phyloP scores from a whole-genome alignment of 1,140 invertebrate species.

The Microplitis demolitor region DNA sequence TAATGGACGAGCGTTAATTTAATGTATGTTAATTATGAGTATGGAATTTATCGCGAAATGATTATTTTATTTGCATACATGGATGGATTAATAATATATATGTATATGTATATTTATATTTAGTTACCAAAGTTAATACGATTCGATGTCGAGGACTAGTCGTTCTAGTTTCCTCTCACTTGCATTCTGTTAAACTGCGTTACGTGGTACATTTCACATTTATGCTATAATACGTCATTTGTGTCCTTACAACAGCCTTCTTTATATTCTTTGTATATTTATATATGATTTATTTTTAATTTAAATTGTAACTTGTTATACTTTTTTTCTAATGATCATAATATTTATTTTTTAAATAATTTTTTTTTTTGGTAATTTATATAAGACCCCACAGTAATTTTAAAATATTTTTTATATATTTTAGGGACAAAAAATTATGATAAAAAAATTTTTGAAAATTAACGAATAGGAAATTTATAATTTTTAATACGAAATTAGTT shows the following conservation, averaged over 20 bases:
- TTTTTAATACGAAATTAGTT: no score
- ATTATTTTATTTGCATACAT: not conserved
- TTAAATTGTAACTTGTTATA: no score
- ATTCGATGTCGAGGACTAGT: constrained; percentile 17
- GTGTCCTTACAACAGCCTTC: not conserved
- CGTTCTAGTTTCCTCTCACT: constrained; percentile 32
- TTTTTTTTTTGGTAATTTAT: no score
- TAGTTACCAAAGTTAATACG: not conserved
- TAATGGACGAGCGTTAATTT: not conserved
- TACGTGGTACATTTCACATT: not conserved
- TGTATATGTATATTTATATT: not conserved
- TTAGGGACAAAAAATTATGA: no score
- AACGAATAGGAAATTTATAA: no score
- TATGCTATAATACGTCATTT: not conserved
- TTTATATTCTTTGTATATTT: not conserved
- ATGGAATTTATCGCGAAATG: not conserved
- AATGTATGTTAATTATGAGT: not conserved
- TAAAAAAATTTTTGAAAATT: no score
- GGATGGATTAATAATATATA: not conserved
- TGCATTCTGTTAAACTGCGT: constrained; percentile 18
- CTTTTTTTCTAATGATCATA: no score
- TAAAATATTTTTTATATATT: no score
- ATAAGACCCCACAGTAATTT: no score
- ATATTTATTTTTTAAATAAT: no score
- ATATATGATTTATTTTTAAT: not conserved